Percentiles rank a stretch among this genome's conserved stretches.
Conservation (phyloP, 2,888 invertebrate genomes). For the Gryllus longicercus region DNA sequence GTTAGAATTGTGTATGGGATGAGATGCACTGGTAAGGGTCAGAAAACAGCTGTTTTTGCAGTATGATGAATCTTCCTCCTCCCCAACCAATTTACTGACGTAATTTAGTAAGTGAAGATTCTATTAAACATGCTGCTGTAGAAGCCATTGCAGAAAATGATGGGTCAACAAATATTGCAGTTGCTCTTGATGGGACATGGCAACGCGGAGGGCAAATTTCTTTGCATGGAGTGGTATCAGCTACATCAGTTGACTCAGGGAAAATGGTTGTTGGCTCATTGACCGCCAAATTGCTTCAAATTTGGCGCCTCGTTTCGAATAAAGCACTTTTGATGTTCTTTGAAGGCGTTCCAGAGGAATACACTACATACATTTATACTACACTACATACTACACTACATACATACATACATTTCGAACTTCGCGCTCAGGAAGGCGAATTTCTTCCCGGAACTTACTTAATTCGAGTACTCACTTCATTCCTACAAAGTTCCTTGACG, state of each 20-base stretch:
- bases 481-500: no score
- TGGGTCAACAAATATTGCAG: neutral
- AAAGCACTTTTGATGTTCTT: no score
- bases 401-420: no score
- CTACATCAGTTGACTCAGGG: neutral
- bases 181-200: neutral
- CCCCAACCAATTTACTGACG: neutral
- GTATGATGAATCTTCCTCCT: constrained; percentile 5
- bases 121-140: neutral
- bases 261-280: no score
- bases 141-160: neutral
- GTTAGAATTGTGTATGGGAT: neutral
- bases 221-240: neutral
- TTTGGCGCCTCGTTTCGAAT: no score
- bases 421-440: no score
- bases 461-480: no score
- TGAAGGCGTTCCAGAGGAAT: no score
- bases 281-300: no score
- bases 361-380: no score
- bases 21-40: neutral
- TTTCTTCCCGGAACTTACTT: no score
- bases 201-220: neutral
- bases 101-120: neutral
- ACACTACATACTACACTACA: no score
- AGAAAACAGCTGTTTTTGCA: neutral